phyloP scores from a whole-genome alignment of 1,140 invertebrate genomes.

The Nylanderia fulva region DNA sequence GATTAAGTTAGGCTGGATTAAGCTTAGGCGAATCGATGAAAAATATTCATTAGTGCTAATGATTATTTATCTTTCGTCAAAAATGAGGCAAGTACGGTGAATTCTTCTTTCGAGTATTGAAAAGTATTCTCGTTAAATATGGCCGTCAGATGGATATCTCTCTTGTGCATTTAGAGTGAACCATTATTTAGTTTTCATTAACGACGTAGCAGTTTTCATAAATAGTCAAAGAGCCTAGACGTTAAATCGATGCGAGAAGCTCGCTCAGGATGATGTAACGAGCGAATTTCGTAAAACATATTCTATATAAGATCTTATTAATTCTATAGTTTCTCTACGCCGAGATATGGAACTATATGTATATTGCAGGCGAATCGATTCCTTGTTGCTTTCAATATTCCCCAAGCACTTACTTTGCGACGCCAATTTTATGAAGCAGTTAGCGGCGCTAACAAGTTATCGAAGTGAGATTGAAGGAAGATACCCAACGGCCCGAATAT shows the following conservation, averaged over 20 bases:
- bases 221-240: slow-evolving; percentile 63
- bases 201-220: slow-evolving; percentile 37
- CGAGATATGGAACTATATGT: neutral
- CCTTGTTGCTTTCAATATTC: slow-evolving; percentile 60
- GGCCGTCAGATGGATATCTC: slow-evolving; percentile 25
- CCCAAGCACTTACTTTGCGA: slow-evolving; percentile 52
- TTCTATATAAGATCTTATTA: slow-evolving; percentile 24
- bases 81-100: neutral
- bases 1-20: too few species aligned
- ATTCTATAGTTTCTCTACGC: neutral
- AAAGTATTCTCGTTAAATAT: slow-evolving; percentile 20
- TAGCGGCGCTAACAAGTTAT: slow-evolving; percentile 74
- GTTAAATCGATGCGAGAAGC: slow-evolving; percentile 59
- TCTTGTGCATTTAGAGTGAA: slow-evolving; percentile 10
- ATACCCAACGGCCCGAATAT: slow-evolving; percentile 59
- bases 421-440: slow-evolving; percentile 74
- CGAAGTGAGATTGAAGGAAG: slow-evolving; percentile 73
- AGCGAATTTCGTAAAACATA: slow-evolving; percentile 2
- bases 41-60: neutral
- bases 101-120: neutral
- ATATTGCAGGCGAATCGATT: slow-evolving; percentile 5
- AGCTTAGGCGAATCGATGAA: too few species aligned
- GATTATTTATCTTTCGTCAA: neutral
- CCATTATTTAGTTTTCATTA: slow-evolving; percentile 67
- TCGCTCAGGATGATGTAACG: slow-evolving; percentile 12